Evolutionary conservation across 2,113 vertebrate genomes (phyloP).

Genomic region (Synodontis membranacea): DNA sequence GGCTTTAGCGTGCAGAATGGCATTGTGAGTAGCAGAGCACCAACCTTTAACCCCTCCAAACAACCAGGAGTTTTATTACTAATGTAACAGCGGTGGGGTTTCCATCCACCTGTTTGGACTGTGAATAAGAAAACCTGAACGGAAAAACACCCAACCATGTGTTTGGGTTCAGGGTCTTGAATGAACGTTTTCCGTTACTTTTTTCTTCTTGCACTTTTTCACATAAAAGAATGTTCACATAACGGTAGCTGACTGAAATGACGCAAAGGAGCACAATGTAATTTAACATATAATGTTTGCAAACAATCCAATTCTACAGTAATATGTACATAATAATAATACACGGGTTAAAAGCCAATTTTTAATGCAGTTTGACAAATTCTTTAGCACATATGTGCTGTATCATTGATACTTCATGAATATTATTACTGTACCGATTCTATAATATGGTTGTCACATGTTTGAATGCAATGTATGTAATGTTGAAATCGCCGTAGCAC

Average conservation of each 20-base stretch:
- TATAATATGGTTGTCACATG: not conserved
- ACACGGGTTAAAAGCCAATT: not conserved
- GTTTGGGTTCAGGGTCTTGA: not conserved
- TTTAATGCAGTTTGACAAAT: not conserved
- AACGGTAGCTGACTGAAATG: not conserved
- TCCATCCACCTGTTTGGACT: not conserved
- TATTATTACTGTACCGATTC: not conserved
- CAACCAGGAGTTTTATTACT: not conserved
- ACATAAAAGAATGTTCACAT: not conserved
- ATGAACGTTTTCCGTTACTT: not conserved
- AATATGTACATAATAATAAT: not conserved
- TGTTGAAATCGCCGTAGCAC: not conserved
- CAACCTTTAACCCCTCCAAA: not conserved
- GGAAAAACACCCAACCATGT: not conserved
- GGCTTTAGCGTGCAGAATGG: slow-evolving; percentile 99
- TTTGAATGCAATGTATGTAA: not conserved
- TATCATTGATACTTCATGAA: not conserved
- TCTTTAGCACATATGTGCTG: not conserved
- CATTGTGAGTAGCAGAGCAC: slow-evolving; percentile 81
- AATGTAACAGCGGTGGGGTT: not conserved
- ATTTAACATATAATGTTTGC: not conserved
- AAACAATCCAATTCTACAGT: not conserved
- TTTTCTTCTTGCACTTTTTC: not conserved
- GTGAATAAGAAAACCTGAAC: not conserved
- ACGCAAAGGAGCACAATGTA: not conserved